phyloP scores from a whole-genome alignment of 2,113 vertebrate species.

The Poecilia latipinna region DNA sequence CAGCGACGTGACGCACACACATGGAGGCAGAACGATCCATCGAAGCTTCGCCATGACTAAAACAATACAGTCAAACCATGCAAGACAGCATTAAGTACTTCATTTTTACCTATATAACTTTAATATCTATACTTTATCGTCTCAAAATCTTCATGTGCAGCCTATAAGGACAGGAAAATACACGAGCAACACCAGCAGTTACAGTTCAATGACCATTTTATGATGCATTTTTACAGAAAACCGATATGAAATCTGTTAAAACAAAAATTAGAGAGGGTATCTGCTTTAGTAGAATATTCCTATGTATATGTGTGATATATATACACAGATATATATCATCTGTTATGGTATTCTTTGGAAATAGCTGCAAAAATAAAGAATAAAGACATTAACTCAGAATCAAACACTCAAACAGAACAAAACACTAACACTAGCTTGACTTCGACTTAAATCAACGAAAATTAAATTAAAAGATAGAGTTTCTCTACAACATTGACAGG shows the following conservation, averaged over 20 bases:
- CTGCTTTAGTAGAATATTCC: constrained; percentile 24
- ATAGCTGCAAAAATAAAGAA: constrained; percentile 56
- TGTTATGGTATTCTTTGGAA: constrained; percentile 64
- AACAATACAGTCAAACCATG: constrained; percentile 68
- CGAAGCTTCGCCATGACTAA: constrained; percentile 54
- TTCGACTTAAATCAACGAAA: background rate
- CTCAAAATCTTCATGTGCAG: constrained; percentile 55
- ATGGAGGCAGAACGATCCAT: constrained; percentile 44
- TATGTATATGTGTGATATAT: constrained; percentile 4
- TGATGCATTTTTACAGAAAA: constrained; percentile 22
- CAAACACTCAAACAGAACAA: constrained; percentile 31
- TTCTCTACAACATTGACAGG: constrained; percentile 24
- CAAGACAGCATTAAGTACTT: constrained; percentile 63
- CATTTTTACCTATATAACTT: constrained; percentile 42
- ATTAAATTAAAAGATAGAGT: constrained; percentile 42
- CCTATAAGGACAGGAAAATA: constrained; percentile 42
- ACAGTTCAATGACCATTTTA: constrained; percentile 32
- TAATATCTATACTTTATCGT: constrained; percentile 33
- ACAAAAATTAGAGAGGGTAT: constrained; percentile 30
- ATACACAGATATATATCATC: background rate
- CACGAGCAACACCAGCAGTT: constrained; percentile 28
- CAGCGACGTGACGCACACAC: constrained; percentile 45
- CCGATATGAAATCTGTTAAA: constrained; percentile 19
- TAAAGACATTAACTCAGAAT: constrained; percentile 3
- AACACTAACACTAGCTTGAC: background rate